Evolutionary conservation across 2,113 vertebrate genomes (phyloP), one percentile per base, ranked within the genome.

Genomic region (Eleginops maclovinus): DNA sequence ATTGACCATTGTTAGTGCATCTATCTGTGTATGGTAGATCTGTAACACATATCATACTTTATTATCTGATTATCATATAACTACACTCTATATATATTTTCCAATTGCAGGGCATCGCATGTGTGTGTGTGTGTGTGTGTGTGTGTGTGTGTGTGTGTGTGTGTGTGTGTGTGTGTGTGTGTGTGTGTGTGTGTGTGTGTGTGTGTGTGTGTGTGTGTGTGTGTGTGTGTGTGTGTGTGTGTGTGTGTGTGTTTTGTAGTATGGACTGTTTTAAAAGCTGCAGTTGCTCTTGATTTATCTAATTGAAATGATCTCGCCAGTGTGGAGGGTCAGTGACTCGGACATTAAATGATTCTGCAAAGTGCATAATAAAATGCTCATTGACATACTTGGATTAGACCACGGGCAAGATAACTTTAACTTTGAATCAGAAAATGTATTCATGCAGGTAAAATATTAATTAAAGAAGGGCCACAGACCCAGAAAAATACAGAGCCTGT

Each of bases 341-440:
- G 26, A 69, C 44, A 72, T 88, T 71, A 77, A 81, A 79, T 58
- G 59, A 62, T 75, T 76, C 46, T 70, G 51, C 46, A 24, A 62
- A 66, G 53, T 62, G 43, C 59, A 66, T 81, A 70, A 81, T 79
- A 59, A 87, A 81, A 79, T 47, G 51, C 61, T 81, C 64, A 65
- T 81, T 36, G 51, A 63, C 70, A 19, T 2, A 19, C 54, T 71
- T 10, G 50, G 72, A 65, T 81, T 77, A 79, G 44, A 40, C 70
- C 22, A 41, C 9, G 7, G 50, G 55, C 1, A 17, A 72, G 77
- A 79, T 71, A 59, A 74, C 24, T 73, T 75, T 22, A 62, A 66
- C 28, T 59, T 75, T 74, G 40, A 24, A 50, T 73, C 22, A 80
- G 65, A 70, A 77, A 74, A 78, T 44, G 51, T 73, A 67, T 51